Conservation (phyloP, 2,113 vertebrate species). For the Seriola dumerili region DNA sequence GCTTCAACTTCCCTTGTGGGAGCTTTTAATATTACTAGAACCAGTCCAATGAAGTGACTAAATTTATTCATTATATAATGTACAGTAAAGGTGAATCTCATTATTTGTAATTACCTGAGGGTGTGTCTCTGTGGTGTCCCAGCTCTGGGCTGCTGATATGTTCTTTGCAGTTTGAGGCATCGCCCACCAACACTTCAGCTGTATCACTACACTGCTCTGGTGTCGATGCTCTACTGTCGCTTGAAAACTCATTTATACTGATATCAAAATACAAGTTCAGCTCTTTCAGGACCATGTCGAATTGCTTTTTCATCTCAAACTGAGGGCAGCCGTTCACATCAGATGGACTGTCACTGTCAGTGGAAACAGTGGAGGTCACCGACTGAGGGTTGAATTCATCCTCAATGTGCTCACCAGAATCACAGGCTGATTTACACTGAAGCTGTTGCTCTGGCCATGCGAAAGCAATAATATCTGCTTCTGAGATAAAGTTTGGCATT, state of each 20-base stretch:
- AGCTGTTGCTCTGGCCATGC: conserved; percentile 21
- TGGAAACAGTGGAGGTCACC: neutral
- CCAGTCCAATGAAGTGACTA: neutral
- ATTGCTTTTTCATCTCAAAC: conserved; percentile 87
- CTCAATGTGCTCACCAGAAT: conserved; percentile 8
- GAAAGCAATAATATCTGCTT: conserved; percentile 23
- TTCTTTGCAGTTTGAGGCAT: conserved; percentile 18
- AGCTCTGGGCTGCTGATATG: conserved; percentile 25
- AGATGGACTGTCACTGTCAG: conserved; percentile 26
- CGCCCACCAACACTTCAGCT: neutral
- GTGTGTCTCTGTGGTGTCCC: conserved; percentile 13
- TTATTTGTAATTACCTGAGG: conserved; percentile 56
- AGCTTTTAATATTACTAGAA: neutral
- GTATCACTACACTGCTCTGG: conserved; percentile 17
- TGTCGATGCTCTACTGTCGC: neutral
- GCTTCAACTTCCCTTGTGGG: neutral
- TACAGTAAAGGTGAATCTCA: neutral
- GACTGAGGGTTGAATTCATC: conserved; percentile 22
- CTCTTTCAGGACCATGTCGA: conserved; percentile 89
- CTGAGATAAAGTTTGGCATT: conserved; percentile 26
- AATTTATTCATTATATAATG: neutral
- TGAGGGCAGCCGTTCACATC: conserved; percentile 64
- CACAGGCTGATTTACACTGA: conserved; percentile 9
- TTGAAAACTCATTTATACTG: conserved; percentile 59
- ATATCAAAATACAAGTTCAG: conserved; percentile 88